Evolutionary conservation across 2,797 vertebrate genomes (phyloP), one percentile per base, ranked within the genome.

Genomic region (Eospalax fontanierii): DNA sequence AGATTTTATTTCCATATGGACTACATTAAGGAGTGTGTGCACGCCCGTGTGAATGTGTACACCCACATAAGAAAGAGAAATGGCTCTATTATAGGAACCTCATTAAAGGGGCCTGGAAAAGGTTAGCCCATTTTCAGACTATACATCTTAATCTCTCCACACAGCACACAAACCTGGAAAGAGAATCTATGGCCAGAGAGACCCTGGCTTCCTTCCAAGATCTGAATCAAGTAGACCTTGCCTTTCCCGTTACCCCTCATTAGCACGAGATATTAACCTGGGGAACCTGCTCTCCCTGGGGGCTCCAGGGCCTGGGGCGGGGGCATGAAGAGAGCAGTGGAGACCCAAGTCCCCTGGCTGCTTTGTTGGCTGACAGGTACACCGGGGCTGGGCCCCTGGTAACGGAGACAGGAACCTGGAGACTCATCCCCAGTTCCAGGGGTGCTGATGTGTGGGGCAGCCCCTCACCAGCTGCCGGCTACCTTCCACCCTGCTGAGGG

Each of bases 41-140:
- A 59, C 33, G 18, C 38, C 24, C 18, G 43, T 38, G 83, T 79
- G 73, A 70, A 74, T 59, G 80, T 59, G 61, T 54, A 92, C 80
- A 85, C 81, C 75, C 28, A 87, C 61, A 54, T 70, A 87, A 84
- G 94, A 91, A 96, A 98, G 98, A 98, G 97, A 97, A 95, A 96
- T 96, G 97, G 97, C 93, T 91, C 95, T 96, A 97, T 98, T 98
- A 98, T 97, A 98, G 95, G 96, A 96, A 98, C 96, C 98, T 98
- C 98, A 98, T 98, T 98, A 98, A 97, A 98, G 95, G 91, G 98
- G 98, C 98, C 98, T 98, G 98, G 98, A 98, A 98, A 98, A 97
- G 98, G 98, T 98, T 98, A 98, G 98, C 96, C 97, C 97, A 96
- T 98, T 98, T 98, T 97, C 98, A 98, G 98, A 97, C 98, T 98